Evolutionary conservation across 2,888 invertebrate species (phyloP), one percentile per base, ranked within the genome.

Genomic region (Venusia cambrica): DNA sequence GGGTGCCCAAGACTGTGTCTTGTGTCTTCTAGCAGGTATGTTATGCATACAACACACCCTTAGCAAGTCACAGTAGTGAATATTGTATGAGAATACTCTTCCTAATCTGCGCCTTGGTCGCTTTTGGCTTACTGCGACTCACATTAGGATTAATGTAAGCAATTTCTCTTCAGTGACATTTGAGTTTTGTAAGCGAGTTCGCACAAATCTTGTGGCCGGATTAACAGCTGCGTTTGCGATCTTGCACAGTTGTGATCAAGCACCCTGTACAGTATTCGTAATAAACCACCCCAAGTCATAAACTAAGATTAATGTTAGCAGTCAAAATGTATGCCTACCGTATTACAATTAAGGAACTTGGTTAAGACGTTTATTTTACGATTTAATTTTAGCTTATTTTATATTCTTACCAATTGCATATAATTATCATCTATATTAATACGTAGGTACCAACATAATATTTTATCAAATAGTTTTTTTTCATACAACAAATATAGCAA

Each of bases 111-210:
- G 30, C 15, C 31, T 19, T 24, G 30, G 34, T 19, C 24, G 35
- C 40, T 31, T 30, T 35, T 20, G 27, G 35, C 30, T 35, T 20
- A 37, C 40, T 38, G 28, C 16, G 36, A 25, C 30, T 36, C 35
- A 27, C 40, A 40, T 40, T 40, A 40, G 30, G 37, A 42, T 38
- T 42, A 42, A 42, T 42, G 42, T 42, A 38, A 38, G 37, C 38
- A 42, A 42, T 42, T 42, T 42, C 33, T 42, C 42, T 34, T 18
- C 26, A 24, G 33, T 33, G 42, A 38, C 33, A 30, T 42, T 38
- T 38, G 42, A 30, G 27, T 42, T 38, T 34, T 38, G 42, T 35
- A 31, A 35, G 39, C 37, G 38, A 37, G 29, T 34, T 34, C 30
- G 28, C 35, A 31, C 37, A 38, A 42, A 38, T 34, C 38, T 34